phyloP scores from a whole-genome alignment of 2,797 vertebrate genomes.

The Eremophila alpestris region DNA sequence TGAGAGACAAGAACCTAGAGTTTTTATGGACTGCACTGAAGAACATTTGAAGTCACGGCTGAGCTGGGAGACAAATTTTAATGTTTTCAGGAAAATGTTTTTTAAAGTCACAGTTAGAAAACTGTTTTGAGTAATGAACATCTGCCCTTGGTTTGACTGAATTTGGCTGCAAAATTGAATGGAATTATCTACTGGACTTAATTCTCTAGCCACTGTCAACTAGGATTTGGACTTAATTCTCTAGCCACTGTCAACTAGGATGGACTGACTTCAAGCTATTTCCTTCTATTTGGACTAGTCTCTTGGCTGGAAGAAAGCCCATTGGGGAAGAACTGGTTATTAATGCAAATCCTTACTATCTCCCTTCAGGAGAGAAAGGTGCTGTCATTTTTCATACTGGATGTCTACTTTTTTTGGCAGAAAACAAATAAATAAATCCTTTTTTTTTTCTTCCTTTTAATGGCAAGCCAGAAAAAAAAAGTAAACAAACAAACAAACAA shows the following conservation, averaged over 20 bases:
- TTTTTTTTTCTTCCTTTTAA: background rate
- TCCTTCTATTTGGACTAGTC: background rate
- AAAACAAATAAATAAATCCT: background rate
- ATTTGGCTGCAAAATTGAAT: conserved; percentile 9
- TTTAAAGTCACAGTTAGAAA: background rate
- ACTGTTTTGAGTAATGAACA: background rate
- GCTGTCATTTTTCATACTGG: background rate
- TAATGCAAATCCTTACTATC: conserved; percentile 43
- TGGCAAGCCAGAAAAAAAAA: background rate
- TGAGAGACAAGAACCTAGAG: background rate
- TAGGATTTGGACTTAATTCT: background rate
- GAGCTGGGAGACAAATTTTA: background rate
- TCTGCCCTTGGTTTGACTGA: background rate
- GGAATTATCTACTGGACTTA: background rate
- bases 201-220: background rate
- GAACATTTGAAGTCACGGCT: background rate
- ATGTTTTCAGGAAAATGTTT: background rate
- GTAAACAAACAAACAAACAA: background rate
- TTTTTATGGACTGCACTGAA: background rate
- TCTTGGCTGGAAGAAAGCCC: conserved; percentile 3
- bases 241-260: background rate
- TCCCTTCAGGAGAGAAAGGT: conserved; percentile 23
- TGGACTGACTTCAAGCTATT: conserved; percentile 21
- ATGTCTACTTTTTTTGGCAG: background rate
- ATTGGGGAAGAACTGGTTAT: background rate